These are phyloP conservation scores for Myotis vivesi DNA, from an alignment of 2,797 vertebrate genomes.

Conservation along the genomic window DNA sequence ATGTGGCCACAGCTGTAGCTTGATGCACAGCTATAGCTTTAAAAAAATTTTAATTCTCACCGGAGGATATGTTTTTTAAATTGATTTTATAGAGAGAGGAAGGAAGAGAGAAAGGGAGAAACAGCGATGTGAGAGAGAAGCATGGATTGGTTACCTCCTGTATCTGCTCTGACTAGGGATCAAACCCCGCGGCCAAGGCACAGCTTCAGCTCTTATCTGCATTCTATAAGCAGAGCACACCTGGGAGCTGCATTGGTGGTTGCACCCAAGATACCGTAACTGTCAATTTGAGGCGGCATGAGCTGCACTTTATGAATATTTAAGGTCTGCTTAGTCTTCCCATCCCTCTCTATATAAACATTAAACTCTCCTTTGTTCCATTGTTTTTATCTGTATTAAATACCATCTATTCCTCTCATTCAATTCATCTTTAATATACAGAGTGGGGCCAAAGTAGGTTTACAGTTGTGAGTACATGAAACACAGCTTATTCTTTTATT, in stretches of 20 bases:
- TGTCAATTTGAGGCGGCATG: not conserved
- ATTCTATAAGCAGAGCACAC: not conserved
- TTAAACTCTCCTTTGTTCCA: not conserved
- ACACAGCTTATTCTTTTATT: not conserved
- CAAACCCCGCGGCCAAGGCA: not conserved
- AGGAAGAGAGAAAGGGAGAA: not conserved
- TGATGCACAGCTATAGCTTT: rapidly evolving
- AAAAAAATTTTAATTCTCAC: not conserved
- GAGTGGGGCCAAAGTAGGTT: not conserved
- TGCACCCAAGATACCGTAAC: not conserved
- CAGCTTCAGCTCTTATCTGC: not conserved
- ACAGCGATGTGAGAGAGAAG: not conserved
- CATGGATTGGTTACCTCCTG: not conserved
- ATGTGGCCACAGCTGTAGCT: too few species aligned
- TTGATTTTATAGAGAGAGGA: not conserved
- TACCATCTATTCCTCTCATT: not conserved
- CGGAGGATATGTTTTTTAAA: not conserved
- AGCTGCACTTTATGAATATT: not conserved
- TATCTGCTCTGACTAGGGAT: not conserved
- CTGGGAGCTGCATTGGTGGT: not conserved
- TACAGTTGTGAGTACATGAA: not conserved
- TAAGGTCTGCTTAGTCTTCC: not conserved
- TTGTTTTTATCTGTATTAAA: not conserved
- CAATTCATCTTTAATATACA: not conserved
- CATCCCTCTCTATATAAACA: not conserved